These are phyloP conservation scores for Acropora yongei DNA, from an alignment of 64 coral and sea anemone species.

Conservation along the genomic window DNA sequence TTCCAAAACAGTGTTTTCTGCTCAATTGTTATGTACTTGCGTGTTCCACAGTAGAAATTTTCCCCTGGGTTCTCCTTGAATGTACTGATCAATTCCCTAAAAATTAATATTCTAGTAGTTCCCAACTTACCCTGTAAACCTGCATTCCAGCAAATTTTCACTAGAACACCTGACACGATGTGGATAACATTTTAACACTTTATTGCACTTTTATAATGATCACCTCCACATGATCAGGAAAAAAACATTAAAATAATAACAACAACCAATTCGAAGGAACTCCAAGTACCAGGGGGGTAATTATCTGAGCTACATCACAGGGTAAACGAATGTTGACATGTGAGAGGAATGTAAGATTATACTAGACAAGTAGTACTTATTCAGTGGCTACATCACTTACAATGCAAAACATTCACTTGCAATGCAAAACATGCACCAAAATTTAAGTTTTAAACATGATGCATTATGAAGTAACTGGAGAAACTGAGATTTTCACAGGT, in stretches of 20 bases:
- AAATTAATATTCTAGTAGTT: neutral
- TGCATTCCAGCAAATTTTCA: neutral
- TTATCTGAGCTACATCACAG: neutral
- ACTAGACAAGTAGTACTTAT: too few relatives aligned
- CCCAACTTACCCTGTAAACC: neutral
- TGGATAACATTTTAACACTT: neutral
- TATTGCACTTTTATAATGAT: neutral
- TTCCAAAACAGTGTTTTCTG: constrained; percentile 20
- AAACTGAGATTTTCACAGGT: neutral
- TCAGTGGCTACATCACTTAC: too few relatives aligned
- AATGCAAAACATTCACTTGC: neutral
- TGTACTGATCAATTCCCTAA: neutral
- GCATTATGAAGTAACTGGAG: neutral
- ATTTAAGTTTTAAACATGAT: neutral
- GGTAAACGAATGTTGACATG: neutral
- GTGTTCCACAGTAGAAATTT: neutral
- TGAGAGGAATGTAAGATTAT: neutral
- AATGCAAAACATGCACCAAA: neutral
- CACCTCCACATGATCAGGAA: neutral
- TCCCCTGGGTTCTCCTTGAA: neutral
- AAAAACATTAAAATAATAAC: neutral
- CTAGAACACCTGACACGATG: neutral
- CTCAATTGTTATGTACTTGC: neutral
- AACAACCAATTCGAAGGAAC: neutral
- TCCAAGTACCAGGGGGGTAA: neutral